Evolutionary conservation across 2,888 invertebrate genomes (phyloP).

Genomic region (Oscheius onirici): DNA sequence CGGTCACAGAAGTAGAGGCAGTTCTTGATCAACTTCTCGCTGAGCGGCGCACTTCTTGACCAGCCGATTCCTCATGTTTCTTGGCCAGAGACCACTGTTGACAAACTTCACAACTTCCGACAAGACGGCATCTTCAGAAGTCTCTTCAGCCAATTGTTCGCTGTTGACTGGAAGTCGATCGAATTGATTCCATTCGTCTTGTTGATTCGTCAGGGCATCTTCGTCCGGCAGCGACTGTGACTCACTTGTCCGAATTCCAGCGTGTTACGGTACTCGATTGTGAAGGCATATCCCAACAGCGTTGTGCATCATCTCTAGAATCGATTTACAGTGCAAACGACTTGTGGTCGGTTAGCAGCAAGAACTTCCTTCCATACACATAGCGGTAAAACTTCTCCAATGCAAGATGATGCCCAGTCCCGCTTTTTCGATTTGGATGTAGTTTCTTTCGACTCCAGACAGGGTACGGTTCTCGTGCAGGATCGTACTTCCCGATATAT

Average conservation of each 20-base stretch:
- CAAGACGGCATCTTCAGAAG: neutral
- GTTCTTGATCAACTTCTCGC: neutral
- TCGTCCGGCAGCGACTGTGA: constrained; percentile 8
- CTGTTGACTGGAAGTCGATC: neutral
- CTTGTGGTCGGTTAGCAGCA: constrained; percentile 57
- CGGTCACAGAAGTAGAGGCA: constrained; percentile 28
- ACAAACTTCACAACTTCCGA: neutral
- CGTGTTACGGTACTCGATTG: constrained; percentile 65
- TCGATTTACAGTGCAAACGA: constrained; percentile 71
- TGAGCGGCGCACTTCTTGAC: neutral
- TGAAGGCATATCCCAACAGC: constrained; percentile 70
- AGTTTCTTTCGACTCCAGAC: constrained; percentile 45
- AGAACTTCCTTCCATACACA: constrained; percentile 72
- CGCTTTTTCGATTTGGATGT: constrained; percentile 66
- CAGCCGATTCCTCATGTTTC: neutral
- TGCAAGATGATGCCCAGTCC: constrained; percentile 72
- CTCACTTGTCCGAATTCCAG: constrained; percentile 65
- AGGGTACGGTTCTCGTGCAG: constrained; percentile 42
- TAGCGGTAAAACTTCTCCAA: constrained; percentile 72
- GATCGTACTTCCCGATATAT: constrained; percentile 58
- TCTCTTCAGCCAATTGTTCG: neutral
- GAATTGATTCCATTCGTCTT: neutral
- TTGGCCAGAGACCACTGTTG: neutral
- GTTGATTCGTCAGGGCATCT: neutral
- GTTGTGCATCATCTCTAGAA: constrained; percentile 64